A percentile compares a stretch with the other conserved stretches of the same genome.
Evolutionary conservation across 2,797 vertebrate genomes (phyloP).

Genomic region (Poeciliopsis turneri): DNA sequence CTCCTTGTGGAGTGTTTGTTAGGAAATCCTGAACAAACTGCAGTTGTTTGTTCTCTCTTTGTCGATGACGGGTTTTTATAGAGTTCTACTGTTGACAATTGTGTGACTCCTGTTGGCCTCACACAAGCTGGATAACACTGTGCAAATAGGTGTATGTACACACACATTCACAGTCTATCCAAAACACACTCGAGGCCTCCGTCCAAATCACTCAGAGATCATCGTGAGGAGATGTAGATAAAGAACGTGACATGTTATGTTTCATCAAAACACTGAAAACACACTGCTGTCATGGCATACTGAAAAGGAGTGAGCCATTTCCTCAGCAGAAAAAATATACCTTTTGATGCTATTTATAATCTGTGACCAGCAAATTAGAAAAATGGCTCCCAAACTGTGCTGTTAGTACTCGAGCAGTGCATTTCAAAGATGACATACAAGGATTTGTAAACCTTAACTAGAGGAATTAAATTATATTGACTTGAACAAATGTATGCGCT

Average conservation of each 20-base stretch:
- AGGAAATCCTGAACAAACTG: constrained; percentile 87
- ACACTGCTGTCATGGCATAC: not conserved
- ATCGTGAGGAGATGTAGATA: not conserved
- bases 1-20: constrained; percentile 81
- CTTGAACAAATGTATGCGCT: not conserved
- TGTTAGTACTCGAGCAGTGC: not conserved
- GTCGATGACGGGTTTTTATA: constrained; percentile 83
- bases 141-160: constrained; percentile 84
- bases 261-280: not conserved
- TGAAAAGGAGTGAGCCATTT: not conserved
- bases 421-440: not conserved
- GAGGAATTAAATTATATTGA: not conserved
- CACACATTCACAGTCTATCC: constrained; percentile 65
- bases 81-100: constrained; percentile 85
- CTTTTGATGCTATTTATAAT: not conserved
- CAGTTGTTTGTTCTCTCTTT: constrained; percentile 85
- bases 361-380: not conserved
- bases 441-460: not conserved
- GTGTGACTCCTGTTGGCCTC: constrained; percentile 80
- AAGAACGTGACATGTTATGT: not conserved
- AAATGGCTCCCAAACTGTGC: not conserved
- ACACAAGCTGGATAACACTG: constrained; percentile 84
- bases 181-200: constrained; percentile 49
- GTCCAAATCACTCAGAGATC: constrained; percentile 22
- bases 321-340: not conserved